Base-by-base conservation (phyloP, 2,113 vertebrate species). In the Atherinomorus stipes region DNA sequence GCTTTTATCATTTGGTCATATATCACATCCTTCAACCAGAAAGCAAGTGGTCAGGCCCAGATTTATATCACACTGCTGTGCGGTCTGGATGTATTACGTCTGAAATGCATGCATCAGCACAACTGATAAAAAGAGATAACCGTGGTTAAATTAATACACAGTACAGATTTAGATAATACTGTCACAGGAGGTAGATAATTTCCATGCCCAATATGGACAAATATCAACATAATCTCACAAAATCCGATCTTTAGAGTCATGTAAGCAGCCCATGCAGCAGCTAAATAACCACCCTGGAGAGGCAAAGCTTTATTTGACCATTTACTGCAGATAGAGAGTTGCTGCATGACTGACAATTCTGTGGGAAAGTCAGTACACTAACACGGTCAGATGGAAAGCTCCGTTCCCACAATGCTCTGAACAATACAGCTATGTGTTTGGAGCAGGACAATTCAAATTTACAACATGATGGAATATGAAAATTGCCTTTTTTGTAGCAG, bases 301-400 rank as follows among this genome's bases (percentile, higher is more conserved):
- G 80, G 51, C 71, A 40, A 31, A 69, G 85, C 84, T 81, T 84
- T 71, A 84, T 87, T 82, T 84, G 73, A 76, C 78, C 59, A 28
- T 77, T 80, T 79, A 74, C 49, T 63, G 78, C 50, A 71, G 66
- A 77, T 40, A 28, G 66, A 73, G 74, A 68, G 56, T 74, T 81
- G 64, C 82, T 78, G 75, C 79, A 71, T 86, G 79, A 76, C 77
- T 89, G 84, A 85, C 82, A 86, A 84, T 84, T 76, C 66, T 45
- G 52, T 38, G 54, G 60, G 54, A 83, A 74, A 88, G 80, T 85
- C 62, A 71, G 81, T 61, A 79, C 60, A 63, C 67, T 80, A 53
- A 80, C 12, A 3, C 68, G 87, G 78, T 81, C 65, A 53, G 74
- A 81, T 21, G 54, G 76, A 83, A 87, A 85, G 64, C 81, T 61